phyloP scores from a whole-genome alignment of 2,888 invertebrate genomes.

The Anodontia alba region DNA sequence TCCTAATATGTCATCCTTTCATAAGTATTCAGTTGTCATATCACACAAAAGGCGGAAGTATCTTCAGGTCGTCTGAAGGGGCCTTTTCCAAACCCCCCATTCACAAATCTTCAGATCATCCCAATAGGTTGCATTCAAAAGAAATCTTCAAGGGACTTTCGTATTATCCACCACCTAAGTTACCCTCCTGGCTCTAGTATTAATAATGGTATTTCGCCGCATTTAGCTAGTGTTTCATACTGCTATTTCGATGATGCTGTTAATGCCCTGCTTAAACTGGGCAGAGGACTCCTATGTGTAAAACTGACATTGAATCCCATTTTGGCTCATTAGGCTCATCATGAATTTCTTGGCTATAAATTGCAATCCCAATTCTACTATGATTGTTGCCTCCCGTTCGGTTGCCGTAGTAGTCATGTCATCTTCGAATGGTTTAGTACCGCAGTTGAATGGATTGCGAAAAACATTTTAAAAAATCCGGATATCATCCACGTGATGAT shows the following conservation, averaged over 20 bases:
- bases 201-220: conserved; percentile 3
- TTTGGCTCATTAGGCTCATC: not conserved
- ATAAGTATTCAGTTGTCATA: not conserved
- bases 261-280: not conserved
- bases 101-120: conserved; percentile 4
- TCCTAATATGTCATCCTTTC: not conserved
- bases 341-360: conserved; percentile 18
- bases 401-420: too few species aligned
- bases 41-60: conserved; percentile 10
- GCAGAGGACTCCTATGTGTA: not conserved
- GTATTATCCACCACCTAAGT: conserved; percentile 17
- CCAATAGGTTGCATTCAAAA: conserved; percentile 17
- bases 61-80: not conserved
- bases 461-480: not conserved
- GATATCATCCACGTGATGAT: conserved; percentile 10
- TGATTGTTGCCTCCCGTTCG: conserved; percentile 3
- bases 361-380: conserved; percentile 1
- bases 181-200: conserved; percentile 9
- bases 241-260: conserved; percentile 17
- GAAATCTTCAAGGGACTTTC: not conserved
- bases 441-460: conserved; percentile 3
- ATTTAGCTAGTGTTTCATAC: conserved; percentile 6
- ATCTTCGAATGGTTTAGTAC: conserved; percentile 1
- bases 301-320: conserved; percentile 16
- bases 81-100: not conserved